phyloP scores from a whole-genome alignment of 1,140 invertebrate species.

The Scaptomyza montana region DNA sequence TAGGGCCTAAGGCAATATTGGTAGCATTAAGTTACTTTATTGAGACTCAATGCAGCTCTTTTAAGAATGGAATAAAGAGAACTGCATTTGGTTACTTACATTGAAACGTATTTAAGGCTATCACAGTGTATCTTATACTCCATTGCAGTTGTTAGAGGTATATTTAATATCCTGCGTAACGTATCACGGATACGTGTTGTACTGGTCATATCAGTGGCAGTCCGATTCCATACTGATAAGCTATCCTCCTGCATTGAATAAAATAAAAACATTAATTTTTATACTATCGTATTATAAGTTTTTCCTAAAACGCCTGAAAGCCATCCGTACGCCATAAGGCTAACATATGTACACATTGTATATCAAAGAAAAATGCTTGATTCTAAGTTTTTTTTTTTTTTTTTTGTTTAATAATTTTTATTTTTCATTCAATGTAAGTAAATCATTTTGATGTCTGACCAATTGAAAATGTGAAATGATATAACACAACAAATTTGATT shows the following conservation, averaged over 20 bases:
- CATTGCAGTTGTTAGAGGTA: slow-evolving; percentile 95
- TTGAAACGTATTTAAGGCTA: slow-evolving; percentile 88
- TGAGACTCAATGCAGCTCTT: neutral
- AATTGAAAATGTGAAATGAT: slow-evolving; percentile 64
- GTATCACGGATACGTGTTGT: slow-evolving; percentile 97
- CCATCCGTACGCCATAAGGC: slow-evolving; percentile 15
- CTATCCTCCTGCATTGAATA: slow-evolving; percentile 92
- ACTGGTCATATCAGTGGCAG: slow-evolving; percentile 93
- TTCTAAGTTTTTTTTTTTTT: slow-evolving; percentile 14
- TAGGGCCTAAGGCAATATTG: slow-evolving; percentile 9
- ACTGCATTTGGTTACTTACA: slow-evolving; percentile 63
- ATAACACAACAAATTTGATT: slow-evolving; percentile 62
- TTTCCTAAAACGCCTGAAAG: slow-evolving; percentile 38
- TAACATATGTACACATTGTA: neutral
- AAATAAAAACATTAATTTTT: slow-evolving; percentile 3
- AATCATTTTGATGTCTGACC: slow-evolving; percentile 73
- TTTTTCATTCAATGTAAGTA: slow-evolving; percentile 80
- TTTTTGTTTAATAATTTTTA: slow-evolving; percentile 82
- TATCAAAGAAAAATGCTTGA: neutral
- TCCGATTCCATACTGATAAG: slow-evolving; percentile 99
- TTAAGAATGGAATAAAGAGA: too few species aligned
- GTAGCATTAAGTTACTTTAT: neutral
- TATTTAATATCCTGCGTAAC: slow-evolving; percentile 95
- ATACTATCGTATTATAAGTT: neutral
- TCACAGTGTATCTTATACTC: slow-evolving; percentile 98